Evolutionary conservation across 1,140 invertebrate genomes (phyloP).

Genomic region (Cydia amplana): DNA sequence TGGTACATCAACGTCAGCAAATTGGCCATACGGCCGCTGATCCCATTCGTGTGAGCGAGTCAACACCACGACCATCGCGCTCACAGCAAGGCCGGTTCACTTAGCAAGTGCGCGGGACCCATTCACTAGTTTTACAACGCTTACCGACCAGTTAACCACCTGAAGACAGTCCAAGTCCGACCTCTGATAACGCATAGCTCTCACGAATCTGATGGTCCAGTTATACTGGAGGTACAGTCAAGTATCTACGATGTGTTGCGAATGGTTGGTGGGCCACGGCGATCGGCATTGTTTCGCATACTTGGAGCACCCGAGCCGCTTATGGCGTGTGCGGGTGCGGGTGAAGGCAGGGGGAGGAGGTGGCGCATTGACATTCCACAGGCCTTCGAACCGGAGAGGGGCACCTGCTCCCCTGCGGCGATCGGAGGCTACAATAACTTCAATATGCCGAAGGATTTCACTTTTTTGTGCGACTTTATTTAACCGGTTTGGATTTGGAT

Average conservation of each 20-base stretch:
- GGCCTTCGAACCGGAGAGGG: conserved; percentile 2
- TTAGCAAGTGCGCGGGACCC: background rate
- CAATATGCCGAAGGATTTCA: conserved; percentile 5
- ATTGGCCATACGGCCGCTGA: conserved; percentile 4
- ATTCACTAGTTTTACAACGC: background rate
- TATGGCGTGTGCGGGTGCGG: background rate
- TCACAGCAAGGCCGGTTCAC: conserved; percentile 25
- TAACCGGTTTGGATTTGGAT: background rate
- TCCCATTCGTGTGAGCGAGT: background rate
- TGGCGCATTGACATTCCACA: conserved; percentile 6
- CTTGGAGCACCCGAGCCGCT: conserved; percentile 19
- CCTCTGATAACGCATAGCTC: background rate
- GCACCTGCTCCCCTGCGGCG: conserved; percentile 24
- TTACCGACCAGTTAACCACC: background rate
- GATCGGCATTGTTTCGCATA: conserved; percentile 27
- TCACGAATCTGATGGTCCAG: background rate
- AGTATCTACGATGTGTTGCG: background rate
- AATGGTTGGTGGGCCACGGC: conserved; percentile 3
- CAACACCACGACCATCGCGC: background rate
- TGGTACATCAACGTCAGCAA: background rate
- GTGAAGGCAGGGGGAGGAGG: background rate
- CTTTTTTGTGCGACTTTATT: background rate
- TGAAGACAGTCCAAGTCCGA: background rate
- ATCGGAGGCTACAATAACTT: conserved; percentile 1
- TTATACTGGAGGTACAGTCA: background rate